Percentiles rank a stretch among this genome's conserved stretches.
Evolutionary conservation across 2,888 invertebrate species (phyloP).

Genomic region (Gibbula magus): DNA sequence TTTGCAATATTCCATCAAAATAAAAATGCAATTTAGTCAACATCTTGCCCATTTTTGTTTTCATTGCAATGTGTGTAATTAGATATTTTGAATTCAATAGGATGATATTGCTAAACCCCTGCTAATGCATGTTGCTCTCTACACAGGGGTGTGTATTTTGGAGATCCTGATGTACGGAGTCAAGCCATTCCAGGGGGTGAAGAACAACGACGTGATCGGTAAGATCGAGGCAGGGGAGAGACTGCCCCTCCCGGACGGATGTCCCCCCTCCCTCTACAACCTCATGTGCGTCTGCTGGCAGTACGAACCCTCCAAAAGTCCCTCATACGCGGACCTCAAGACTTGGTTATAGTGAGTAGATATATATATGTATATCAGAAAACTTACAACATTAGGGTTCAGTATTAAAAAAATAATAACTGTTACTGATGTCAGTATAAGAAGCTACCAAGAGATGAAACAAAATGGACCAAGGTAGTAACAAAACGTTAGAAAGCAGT

Average conservation of each 20-base stretch:
- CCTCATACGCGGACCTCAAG: constrained; percentile 91
- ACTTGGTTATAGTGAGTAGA: constrained; percentile 82
- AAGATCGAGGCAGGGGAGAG: constrained; percentile 96
- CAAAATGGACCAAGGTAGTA: too few relatives aligned
- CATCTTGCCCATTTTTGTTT: too few relatives aligned
- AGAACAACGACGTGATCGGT: constrained; percentile 95
- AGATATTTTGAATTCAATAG: too few relatives aligned
- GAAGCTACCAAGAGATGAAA: too few relatives aligned
- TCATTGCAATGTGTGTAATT: too few relatives aligned
- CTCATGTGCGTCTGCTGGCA: constrained; percentile 98
- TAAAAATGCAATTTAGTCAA: too few relatives aligned
- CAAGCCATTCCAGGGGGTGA: constrained; percentile 98
- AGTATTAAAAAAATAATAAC: too few relatives aligned
- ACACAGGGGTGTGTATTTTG: constrained; percentile 97
- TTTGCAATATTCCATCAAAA: too few relatives aligned
- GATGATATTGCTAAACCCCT: too few relatives aligned
- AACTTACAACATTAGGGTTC: too few relatives aligned
- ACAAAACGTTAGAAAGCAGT: too few relatives aligned
- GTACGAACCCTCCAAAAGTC: constrained; percentile 95
- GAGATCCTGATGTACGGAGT: constrained; percentile 98
- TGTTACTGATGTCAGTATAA: too few relatives aligned
- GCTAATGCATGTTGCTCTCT: not conserved
- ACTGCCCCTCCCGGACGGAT: constrained; percentile 91
- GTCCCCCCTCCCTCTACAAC: constrained; percentile 94
- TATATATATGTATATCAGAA: not conserved